Conservation (phyloP, 2,113 vertebrate genomes). For the Anas platyrhynchos region DNA sequence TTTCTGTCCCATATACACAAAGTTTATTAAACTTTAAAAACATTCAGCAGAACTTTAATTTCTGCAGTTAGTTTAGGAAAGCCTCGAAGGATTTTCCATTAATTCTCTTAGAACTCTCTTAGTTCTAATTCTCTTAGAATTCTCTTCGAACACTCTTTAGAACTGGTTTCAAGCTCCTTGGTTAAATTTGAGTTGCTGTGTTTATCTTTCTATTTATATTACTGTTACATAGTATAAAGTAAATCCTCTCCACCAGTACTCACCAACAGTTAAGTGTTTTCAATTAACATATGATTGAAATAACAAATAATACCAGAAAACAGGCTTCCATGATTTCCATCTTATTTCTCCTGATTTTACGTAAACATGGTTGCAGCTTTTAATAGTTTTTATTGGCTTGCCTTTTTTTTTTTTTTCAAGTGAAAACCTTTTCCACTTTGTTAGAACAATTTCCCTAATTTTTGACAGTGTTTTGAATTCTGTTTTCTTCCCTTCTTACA, state of each 20-base stretch:
- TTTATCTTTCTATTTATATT: background rate
- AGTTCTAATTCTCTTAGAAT: too few relatives aligned
- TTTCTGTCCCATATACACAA: background rate
- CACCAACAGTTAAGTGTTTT: background rate
- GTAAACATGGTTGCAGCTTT: background rate
- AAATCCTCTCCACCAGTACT: background rate
- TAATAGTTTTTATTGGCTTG: background rate
- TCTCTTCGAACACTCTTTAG: background rate
- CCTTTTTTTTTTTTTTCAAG: background rate
- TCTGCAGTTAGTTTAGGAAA: background rate
- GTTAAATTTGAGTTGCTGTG: background rate
- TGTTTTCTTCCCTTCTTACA: background rate
- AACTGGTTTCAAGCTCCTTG: background rate
- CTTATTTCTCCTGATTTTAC: background rate
- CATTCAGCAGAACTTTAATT: background rate
- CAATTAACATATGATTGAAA: background rate
- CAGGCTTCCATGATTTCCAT: background rate
- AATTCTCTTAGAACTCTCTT: background rate
- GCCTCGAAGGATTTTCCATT: background rate
- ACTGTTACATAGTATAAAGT: background rate
- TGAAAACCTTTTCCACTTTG: background rate
- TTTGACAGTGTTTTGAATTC: background rate
- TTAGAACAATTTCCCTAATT: background rate
- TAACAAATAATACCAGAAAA: background rate
- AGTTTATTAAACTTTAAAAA: background rate